phyloP scores from a whole-genome alignment of 2,797 vertebrate species.

The Serranus cabrilla region DNA sequence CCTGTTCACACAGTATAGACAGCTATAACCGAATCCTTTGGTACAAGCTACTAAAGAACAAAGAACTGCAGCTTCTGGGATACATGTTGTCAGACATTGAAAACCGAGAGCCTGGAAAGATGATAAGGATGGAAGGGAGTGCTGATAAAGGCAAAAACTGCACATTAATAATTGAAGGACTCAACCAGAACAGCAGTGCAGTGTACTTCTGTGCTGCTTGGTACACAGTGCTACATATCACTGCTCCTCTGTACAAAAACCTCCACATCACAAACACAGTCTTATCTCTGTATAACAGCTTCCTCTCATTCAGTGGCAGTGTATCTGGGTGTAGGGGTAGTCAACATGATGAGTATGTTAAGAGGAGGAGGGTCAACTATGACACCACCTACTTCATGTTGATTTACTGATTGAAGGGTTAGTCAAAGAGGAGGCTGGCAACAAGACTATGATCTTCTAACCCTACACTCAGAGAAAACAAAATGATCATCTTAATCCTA shows the following conservation, averaged over 20 bases:
- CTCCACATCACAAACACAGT: accelerated
- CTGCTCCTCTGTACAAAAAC: slow-evolving; percentile 42
- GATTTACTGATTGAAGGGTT: too few species aligned
- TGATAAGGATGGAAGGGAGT: slow-evolving; percentile 21
- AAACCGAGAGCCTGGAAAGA: slow-evolving; percentile 1
- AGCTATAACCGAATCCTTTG: slow-evolving; percentile 61
- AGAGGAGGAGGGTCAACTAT: background rate
- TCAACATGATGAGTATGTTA: too few species aligned
- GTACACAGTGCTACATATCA: slow-evolving; percentile 52
- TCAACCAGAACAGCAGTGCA: slow-evolving; percentile 39
- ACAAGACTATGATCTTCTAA: too few species aligned
- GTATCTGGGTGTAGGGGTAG: background rate
- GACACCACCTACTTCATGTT: too few species aligned
- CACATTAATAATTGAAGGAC: slow-evolving; percentile 29
- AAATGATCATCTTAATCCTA: too few species aligned
- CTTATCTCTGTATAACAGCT: background rate
- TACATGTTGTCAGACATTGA: accelerated
- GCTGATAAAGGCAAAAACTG: slow-evolving; percentile 33
- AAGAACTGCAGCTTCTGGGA: slow-evolving; percentile 56
- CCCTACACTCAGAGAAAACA: too few species aligned
- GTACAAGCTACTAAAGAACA: slow-evolving; percentile 62
- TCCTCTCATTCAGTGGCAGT: too few species aligned
- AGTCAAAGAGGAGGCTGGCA: too few species aligned
- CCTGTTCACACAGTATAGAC: slow-evolving; percentile 58
- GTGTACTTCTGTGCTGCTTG: slow-evolving; percentile 77